Conservation (phyloP, 2,888 invertebrate genomes). For the Spodoptera exigua region DNA sequence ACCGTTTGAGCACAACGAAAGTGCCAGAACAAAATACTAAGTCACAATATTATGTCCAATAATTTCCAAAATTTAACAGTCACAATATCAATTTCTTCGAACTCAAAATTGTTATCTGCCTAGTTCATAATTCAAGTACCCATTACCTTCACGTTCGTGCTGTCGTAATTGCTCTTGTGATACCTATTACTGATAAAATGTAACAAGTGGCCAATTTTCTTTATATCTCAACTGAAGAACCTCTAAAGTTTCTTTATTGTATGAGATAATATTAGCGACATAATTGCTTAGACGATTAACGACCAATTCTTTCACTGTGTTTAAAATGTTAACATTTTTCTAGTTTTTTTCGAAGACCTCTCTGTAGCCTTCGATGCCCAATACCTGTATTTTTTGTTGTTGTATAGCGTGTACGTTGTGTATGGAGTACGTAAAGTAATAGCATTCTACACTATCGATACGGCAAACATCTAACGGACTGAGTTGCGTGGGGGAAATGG, state of each 20-base stretch:
- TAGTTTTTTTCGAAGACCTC: slow-evolving; percentile 8
- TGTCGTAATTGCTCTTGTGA: slow-evolving; percentile 59
- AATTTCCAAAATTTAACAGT: slow-evolving; percentile 41
- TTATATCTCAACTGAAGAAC: slow-evolving; percentile 38
- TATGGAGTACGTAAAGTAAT: slow-evolving; percentile 56
- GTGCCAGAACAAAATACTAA: slow-evolving; percentile 7
- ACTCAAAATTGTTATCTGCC: slow-evolving; percentile 47
- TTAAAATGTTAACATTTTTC: slow-evolving; percentile 6
- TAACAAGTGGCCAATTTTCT: slow-evolving; percentile 55
- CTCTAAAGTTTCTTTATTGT: slow-evolving; percentile 20
- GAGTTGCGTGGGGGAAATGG: slow-evolving; percentile 88
- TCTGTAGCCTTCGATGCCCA: not conserved
- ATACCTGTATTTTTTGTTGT: slow-evolving; percentile 11
- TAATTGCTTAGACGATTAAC: slow-evolving; percentile 9
- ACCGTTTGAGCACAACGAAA: slow-evolving; percentile 60
- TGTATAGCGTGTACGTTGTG: slow-evolving; percentile 21
- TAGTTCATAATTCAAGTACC: slow-evolving; percentile 55
- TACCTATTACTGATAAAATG: slow-evolving; percentile 54
- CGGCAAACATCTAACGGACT: slow-evolving; percentile 84
- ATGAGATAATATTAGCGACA: slow-evolving; percentile 21
- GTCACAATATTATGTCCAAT: slow-evolving; percentile 13
- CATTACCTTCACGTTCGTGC: slow-evolving; percentile 53
- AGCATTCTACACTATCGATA: slow-evolving; percentile 71
- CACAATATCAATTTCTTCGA: slow-evolving; percentile 44
- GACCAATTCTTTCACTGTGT: not conserved